phyloP scores from a whole-genome alignment of 2,113 vertebrate species.

The Pao palembangensis region DNA sequence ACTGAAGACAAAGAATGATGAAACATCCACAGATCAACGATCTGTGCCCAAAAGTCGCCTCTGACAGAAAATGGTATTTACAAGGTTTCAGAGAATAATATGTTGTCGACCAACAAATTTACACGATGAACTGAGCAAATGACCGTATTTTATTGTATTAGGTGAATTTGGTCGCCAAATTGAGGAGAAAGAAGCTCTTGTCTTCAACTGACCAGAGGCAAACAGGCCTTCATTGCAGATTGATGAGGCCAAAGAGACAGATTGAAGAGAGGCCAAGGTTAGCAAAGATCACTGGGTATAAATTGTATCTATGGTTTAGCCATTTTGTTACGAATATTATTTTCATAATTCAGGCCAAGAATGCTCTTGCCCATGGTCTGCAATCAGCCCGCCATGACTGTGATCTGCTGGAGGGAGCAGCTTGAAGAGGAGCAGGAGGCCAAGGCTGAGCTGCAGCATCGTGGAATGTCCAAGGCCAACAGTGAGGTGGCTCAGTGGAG shows the following conservation, averaged over 20 bases:
- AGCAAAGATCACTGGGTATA: neutral
- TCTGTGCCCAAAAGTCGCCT: constrained; percentile 52
- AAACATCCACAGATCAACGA: constrained; percentile 59
- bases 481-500: constrained; percentile 80
- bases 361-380: constrained; percentile 43
- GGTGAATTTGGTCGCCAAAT: constrained; percentile 78
- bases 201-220: constrained; percentile 73
- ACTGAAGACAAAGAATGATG: constrained; percentile 55
- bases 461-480: constrained; percentile 66
- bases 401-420: constrained; percentile 52
- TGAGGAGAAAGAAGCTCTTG: constrained; percentile 83
- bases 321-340: neutral
- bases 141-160: constrained; percentile 12
- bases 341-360: constrained; percentile 23
- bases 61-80: constrained; percentile 60
- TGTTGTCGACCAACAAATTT: too few relatives aligned
- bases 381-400: constrained; percentile 51
- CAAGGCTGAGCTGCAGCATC: constrained; percentile 51
- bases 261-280: constrained; percentile 57
- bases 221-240: constrained; percentile 39
- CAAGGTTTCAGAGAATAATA: neutral
- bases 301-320: neutral
- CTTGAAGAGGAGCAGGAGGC: too few relatives aligned
- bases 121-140: too few relatives aligned
- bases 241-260: constrained; percentile 60